Evolutionary conservation across 1,140 invertebrate species (phyloP).

Genomic region (Hyposmocoma kahamanoa): DNA sequence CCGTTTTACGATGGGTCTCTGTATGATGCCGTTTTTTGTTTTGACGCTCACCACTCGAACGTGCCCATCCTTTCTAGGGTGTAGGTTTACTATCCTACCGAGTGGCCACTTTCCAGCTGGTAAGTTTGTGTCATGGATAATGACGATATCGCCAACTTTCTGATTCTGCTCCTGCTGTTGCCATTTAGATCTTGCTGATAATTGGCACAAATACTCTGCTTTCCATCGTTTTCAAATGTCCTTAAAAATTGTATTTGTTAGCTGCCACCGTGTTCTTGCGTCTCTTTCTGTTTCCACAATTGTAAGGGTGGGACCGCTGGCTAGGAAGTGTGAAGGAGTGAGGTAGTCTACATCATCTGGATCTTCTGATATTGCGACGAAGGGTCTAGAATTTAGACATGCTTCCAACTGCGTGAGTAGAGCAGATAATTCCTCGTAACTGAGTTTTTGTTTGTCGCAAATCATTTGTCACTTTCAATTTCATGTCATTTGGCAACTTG

Average conservation of each 20-base stretch:
- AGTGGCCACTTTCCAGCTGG: conserved; percentile 5
- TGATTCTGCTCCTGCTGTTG: neutral
- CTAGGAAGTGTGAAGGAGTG: conserved; percentile 3
- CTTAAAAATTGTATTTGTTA: conserved; percentile 2
- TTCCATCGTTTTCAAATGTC: conserved; percentile 3
- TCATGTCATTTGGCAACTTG: neutral
- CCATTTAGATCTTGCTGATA: conserved; percentile 3
- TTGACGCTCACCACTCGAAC: conserved; percentile 3
- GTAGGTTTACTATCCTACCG: neutral
- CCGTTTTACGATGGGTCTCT: conserved; percentile 6
- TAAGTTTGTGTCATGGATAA: conserved; percentile 3
- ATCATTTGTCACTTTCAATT: neutral
- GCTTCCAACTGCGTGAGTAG: conserved; percentile 22
- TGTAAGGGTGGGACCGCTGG: neutral
- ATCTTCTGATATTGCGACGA: conserved; percentile 14
- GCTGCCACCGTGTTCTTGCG: conserved; percentile 2
- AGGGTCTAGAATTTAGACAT: conserved; percentile 21
- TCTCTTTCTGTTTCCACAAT: neutral
- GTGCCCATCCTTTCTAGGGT: neutral
- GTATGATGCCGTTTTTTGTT: neutral
- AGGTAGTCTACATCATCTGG: conserved; percentile 4
- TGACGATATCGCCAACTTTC: neutral
- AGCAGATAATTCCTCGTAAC: conserved; percentile 25
- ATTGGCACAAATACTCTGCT: conserved; percentile 2
- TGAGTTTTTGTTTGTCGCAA: conserved; percentile 8